A percentile compares a stretch with the other conserved stretches of the same genome.
Conservation (phyloP, 2,113 vertebrate genomes). For the Laterallus jamaicensis region DNA sequence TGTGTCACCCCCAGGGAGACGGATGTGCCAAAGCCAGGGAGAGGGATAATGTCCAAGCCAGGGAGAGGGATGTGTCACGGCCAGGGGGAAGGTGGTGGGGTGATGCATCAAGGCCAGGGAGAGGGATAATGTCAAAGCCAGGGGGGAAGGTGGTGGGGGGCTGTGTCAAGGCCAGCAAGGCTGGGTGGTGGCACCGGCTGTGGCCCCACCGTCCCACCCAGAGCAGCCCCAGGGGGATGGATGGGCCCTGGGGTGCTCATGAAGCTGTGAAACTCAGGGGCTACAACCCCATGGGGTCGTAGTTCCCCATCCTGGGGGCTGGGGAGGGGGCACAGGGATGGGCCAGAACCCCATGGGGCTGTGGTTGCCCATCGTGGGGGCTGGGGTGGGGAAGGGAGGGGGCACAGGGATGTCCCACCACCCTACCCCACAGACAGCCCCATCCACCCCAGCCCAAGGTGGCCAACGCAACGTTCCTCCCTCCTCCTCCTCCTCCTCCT, state of each 20-base stretch:
- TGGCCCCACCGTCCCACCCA: background rate
- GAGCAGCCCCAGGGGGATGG: accelerated
- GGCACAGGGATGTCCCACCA: background rate
- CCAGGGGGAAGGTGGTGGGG: no score
- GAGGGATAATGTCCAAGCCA: no score
- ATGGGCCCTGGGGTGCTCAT: accelerated
- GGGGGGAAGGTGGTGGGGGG: no score
- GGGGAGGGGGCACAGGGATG: no score
- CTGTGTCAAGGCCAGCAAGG: no score
- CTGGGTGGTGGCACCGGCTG: background rate
- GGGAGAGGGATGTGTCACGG: no score
- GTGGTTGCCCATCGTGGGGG: accelerated
- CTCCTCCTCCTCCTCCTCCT: accelerated
- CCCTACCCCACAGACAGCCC: background rate
- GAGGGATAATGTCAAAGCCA: no score
- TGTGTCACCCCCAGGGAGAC: no score
- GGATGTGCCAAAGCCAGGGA: no score
- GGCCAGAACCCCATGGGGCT: accelerated
- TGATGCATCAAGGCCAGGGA: no score
- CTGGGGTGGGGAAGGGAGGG: background rate
- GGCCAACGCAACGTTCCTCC: background rate
- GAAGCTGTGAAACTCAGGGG: background rate
- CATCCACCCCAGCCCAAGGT: accelerated
- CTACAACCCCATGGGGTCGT: no score
- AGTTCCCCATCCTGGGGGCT: no score